Evolutionary conservation across 2,888 invertebrate species (phyloP), one percentile per base, ranked within the genome.

Genomic region (Chymomyza fuscimana): DNA sequence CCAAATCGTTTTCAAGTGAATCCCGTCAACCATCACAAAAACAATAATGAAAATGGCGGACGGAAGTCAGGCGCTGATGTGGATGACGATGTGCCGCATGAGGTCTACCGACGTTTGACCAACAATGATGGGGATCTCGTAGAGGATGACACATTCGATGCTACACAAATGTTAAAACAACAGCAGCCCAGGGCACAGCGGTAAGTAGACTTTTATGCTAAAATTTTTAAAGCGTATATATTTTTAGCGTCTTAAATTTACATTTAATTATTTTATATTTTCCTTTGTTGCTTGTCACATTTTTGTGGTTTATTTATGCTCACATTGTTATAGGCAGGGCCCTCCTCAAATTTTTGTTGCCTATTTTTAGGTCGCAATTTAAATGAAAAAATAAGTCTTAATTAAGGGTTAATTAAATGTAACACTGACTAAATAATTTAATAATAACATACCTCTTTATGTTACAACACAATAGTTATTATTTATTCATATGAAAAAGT

Each of bases 1-100:
- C 90, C 90, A 54, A 92, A 91, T 82, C 92, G 92, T 52, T 92
- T 92, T 73, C 92, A 92, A 89, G 92, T 92, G 59, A 92, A 92
- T 83, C 92, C 91, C 25, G 92, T 92, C 6, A 90, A 90, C 73
- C 90, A 89, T 73, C 89, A 91, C 72, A 91, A 89, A 71, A 86
- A 87, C 76, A 87, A 85, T 75, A 85, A 82, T 60, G 87, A 86
- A 40, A 80, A 68, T 9, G 69, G 69, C 5, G 85, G 80, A 80
- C 82, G 80, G 77, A 88, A 82, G 76, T 62, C 75, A 72, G 70
- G 78, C 50, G 54, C 63, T 62, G 65, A 74, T 50, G 72, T 65
- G 12, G 78, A 77, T 46, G 69, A 82, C 36, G 87, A 83, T 69
- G 83, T 74, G 10, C 89, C 88, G 19, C 91, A 89, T 70, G 91